Percentiles rank a stretch among this genome's conserved stretches.
These are phyloP conservation scores for Lasioglossum leucozonium DNA, from an alignment of 2,888 invertebrate genomes.

Conservation along the genomic window DNA sequence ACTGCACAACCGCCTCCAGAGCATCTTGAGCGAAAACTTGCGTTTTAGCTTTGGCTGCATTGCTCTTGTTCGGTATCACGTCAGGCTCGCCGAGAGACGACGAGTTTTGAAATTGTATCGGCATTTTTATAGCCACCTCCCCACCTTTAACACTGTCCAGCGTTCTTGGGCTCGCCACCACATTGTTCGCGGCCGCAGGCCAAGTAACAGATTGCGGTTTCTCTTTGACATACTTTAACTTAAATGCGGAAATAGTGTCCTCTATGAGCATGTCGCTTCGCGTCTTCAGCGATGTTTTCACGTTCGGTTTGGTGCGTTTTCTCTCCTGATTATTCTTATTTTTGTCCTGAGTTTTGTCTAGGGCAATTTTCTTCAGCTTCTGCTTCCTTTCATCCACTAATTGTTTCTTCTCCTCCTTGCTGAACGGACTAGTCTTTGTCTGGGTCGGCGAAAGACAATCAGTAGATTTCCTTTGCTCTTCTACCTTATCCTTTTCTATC, in stretches of 20 bases:
- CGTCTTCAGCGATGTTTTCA: constrained; percentile 86
- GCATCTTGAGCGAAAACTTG: background rate
- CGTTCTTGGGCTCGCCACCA: background rate
- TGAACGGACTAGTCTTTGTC: constrained; percentile 41
- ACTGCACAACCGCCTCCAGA: background rate
- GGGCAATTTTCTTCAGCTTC: constrained; percentile 86
- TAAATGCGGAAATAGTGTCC: constrained; percentile 13
- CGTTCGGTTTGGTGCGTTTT: constrained; percentile 75
- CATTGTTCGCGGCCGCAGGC: background rate
- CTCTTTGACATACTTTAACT: background rate
- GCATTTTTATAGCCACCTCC: background rate
- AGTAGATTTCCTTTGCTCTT: constrained; percentile 63
- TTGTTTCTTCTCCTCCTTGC: constrained; percentile 66
- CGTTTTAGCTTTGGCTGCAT: background rate
- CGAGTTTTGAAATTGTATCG: background rate
- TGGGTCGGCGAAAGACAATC: constrained; percentile 48
- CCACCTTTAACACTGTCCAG: background rate
- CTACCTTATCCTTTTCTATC: constrained; percentile 42
- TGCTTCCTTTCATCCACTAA: constrained; percentile 85
- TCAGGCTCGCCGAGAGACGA: constrained; percentile 16
- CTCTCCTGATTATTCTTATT: constrained; percentile 67
- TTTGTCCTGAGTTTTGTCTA: constrained; percentile 42
- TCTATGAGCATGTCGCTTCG: constrained; percentile 86
- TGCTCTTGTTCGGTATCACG: constrained; percentile 26
- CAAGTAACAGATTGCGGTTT: background rate